Base-by-base conservation (phyloP, 2,888 invertebrate genomes). In the Norana najaformis region DNA sequence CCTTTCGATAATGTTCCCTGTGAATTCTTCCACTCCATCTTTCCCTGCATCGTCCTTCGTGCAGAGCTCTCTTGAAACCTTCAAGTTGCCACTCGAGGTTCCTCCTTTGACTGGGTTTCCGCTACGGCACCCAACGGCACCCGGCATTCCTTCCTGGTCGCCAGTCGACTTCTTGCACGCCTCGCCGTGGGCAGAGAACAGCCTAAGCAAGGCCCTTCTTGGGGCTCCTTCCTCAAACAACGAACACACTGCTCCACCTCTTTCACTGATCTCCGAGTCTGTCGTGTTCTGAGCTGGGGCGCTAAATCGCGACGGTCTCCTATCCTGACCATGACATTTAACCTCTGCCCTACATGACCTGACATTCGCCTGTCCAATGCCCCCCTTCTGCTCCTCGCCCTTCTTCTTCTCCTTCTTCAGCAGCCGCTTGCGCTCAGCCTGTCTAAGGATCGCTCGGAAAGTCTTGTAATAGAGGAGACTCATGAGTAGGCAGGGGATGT, bases 401-500 rank as follows among this genome's bases (percentile, higher is more conserved):
- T 23, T 47, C 47, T 47, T 23, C 47, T 47, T 47, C 47, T 47
- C 69, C 69, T 69, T 69, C 69, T 69, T 69, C 69, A 69, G 69
- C 69, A 69, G 69, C 16, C 69, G 69, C 69, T 69, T 69, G 30
- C 69, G 14, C 69, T 69, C 6, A n/a, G 69, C 69, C n/a, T 69
- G 69, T n/a, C n/a, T 30, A 69, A 69, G 69, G 8, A 69, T 69
- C 69, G 69, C 69, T n/a, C 11, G 3, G 69, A 69, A 69, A 11
- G 69, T 69, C 69, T n/a, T 69, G 69, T 69, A 69, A n/a, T 69
- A 69, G 69, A 69, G 69, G n/a, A 69, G n/a, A n/a, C 30, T 69
- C 69, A 69, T 69, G 69, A 69, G 69, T 69, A 69, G 69, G n/a
- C 69, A 69, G 30, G 69, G 69, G 30, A 69, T 69, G 69, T 69